Conservation (phyloP, 1,140 invertebrate genomes). For the Lepidostoma basale region DNA sequence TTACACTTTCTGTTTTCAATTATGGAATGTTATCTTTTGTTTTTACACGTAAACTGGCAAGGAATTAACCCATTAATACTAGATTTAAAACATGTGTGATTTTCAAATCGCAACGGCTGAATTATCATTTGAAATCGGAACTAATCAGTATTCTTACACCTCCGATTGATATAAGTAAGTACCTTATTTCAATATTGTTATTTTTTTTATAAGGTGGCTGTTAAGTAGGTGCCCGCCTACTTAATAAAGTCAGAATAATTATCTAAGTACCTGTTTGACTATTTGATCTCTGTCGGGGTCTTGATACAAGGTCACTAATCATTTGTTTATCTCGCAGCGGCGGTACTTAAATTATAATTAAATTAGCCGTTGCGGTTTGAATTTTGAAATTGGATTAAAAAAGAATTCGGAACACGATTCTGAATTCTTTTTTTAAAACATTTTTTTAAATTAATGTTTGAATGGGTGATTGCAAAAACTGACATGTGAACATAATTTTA, state of each 20-base stretch:
- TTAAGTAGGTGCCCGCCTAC: too few species aligned
- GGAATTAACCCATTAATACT: constrained; percentile 18
- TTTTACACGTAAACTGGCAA: constrained; percentile 20
- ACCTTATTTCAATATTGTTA: too few species aligned
- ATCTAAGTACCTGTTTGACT: too few species aligned
- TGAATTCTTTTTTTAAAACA: neutral
- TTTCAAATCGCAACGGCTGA: neutral
- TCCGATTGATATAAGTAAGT: too few species aligned
- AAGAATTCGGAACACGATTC: neutral
- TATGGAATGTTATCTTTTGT: constrained; percentile 8
- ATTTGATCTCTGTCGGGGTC: too few species aligned
- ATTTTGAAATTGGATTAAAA: neutral
- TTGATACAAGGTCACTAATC: too few species aligned
- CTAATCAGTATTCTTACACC: too few species aligned
- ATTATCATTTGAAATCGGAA: too few species aligned
- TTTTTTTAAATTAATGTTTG: constrained; percentile 31
- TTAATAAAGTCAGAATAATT: too few species aligned
- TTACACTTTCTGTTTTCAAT: constrained; percentile 7
- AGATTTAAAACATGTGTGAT: neutral
- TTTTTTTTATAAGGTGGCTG: too few species aligned
- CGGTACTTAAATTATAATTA: neutral
- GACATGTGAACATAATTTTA: constrained; percentile 15
- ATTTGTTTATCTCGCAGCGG: too few species aligned
- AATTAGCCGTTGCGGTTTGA: neutral
- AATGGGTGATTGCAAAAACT: constrained; percentile 40